A percentile compares a stretch with the other conserved stretches of the same genome.
Conservation (phyloP, 2,888 invertebrate species). For the Colostygia pectinataria region DNA sequence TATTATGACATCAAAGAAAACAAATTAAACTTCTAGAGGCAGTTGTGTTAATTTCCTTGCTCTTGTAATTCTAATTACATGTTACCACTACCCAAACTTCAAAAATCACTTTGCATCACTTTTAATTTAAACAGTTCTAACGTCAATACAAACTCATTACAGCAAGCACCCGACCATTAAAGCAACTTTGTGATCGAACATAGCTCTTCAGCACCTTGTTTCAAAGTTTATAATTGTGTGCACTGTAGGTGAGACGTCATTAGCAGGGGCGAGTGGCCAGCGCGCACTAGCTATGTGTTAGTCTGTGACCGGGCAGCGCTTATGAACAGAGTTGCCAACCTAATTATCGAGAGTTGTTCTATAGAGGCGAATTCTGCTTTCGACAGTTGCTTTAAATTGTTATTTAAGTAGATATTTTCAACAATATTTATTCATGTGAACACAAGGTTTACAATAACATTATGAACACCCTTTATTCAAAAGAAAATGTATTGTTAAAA, state of each 20-base stretch:
- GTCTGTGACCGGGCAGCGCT: constrained; percentile 1
- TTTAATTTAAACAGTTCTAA: constrained; percentile 1
- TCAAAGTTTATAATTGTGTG: constrained; percentile 21
- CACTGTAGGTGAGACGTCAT: constrained; percentile 16
- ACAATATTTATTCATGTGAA: background rate
- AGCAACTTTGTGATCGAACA: constrained; percentile 1
- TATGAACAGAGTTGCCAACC: constrained; percentile 18
- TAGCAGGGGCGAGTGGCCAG: constrained; percentile 7
- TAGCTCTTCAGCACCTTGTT: constrained; percentile 9
- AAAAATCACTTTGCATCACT: background rate
- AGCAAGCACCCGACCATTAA: background rate
- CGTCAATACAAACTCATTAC: constrained; percentile 6
- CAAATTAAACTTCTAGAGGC: background rate
- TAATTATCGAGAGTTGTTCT: constrained; percentile 16
- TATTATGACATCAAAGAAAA: background rate
- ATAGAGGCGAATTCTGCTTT: constrained; percentile 11
- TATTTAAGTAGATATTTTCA: constrained; percentile 1
- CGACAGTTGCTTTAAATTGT: constrained; percentile 13
- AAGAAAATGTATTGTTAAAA: no score
- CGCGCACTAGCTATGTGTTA: background rate
- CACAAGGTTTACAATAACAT: no score
- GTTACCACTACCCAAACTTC: background rate
- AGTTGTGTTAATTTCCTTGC: background rate
- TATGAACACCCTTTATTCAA: no score
- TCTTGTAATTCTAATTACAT: background rate